Conservation (phyloP, 2,797 vertebrate species). For the Rhinoraja longicauda region DNA sequence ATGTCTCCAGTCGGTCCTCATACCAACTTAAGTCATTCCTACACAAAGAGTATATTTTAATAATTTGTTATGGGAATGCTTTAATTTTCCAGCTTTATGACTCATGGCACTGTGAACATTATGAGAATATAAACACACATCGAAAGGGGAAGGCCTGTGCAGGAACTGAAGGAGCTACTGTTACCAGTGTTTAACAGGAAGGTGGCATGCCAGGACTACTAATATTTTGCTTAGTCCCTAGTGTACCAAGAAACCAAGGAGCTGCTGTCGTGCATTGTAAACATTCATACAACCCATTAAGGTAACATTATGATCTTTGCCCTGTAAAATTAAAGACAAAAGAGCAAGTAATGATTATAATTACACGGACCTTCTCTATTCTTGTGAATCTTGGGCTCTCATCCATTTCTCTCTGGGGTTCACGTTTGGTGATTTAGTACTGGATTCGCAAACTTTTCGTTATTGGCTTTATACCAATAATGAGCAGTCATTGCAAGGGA, state of each 20-base stretch:
- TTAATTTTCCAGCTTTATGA: background rate
- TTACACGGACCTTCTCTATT: background rate
- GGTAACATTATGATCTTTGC: background rate
- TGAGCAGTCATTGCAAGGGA: background rate
- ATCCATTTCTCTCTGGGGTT: background rate
- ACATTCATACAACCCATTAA: background rate
- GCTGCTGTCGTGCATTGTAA: background rate
- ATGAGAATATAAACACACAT: background rate
- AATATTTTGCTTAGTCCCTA: background rate
- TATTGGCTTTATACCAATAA: background rate
- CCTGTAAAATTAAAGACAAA: conserved; percentile 5
- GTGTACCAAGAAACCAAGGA: background rate
- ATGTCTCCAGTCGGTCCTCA: background rate
- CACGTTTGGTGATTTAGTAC: conserved; percentile 12
- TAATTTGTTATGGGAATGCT: background rate
- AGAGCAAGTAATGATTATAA: background rate
- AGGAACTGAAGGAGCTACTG: background rate
- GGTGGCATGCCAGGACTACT: background rate
- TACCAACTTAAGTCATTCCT: background rate
- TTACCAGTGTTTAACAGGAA: background rate
- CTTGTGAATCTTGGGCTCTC: background rate
- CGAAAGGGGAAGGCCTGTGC: background rate
- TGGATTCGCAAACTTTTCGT: background rate
- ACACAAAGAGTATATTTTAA: background rate
- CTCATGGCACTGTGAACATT: conserved; percentile 21